These are phyloP conservation scores for Otis tarda DNA, from an alignment of 2,113 vertebrate genomes.

Conservation along the genomic window DNA sequence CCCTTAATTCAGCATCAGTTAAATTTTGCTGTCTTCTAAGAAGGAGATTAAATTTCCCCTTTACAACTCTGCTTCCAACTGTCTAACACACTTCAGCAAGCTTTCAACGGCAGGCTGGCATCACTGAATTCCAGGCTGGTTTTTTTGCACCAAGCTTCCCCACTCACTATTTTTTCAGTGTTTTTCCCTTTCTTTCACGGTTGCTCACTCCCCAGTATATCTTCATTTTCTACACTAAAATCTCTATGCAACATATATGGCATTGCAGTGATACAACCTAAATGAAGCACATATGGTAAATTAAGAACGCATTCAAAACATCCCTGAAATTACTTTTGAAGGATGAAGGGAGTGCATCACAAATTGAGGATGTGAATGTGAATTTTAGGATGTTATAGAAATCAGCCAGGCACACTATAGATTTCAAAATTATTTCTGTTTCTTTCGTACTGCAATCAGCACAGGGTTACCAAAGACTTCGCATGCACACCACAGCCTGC, in stretches of 20 bases:
- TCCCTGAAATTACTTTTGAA: background rate
- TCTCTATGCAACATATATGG: background rate
- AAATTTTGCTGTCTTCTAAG: background rate
- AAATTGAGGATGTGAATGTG: background rate
- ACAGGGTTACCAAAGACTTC: background rate
- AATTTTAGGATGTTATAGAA: background rate
- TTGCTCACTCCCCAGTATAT: background rate
- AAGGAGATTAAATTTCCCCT: background rate
- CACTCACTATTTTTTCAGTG: background rate
- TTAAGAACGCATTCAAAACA: background rate
- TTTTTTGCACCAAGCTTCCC: background rate
- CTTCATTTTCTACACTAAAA: background rate
- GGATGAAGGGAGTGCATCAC: background rate
- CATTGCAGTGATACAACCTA: background rate
- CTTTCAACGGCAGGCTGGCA: constrained; percentile 6
- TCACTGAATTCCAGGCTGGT: background rate
- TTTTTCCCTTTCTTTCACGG: background rate
- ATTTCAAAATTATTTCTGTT: background rate
- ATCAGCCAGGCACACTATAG: background rate
- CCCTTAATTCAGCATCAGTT: constrained; percentile 2
- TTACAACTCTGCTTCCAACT: constrained; percentile 6
- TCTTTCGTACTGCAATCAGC: background rate
- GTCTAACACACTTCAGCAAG: background rate
- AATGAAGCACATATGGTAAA: background rate
- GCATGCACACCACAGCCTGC: background rate